Evolutionary conservation across 2,888 invertebrate genomes (phyloP).

Genomic region (Drosophila falleni): DNA sequence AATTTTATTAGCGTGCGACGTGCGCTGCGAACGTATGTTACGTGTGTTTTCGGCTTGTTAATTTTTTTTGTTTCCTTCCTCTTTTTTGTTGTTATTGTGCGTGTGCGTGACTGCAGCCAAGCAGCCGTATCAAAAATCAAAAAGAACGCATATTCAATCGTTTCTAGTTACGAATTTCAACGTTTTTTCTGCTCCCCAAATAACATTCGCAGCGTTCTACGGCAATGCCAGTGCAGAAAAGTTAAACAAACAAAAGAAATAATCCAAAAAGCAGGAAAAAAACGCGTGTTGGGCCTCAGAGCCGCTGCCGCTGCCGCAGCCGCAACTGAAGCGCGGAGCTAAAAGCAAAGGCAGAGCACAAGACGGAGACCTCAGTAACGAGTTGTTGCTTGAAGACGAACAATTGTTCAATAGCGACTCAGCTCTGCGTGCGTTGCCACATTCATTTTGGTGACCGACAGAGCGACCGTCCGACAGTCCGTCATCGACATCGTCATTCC

Average conservation of each 20-base stretch:
- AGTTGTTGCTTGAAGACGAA: constrained; percentile 25
- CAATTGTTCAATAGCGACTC: constrained; percentile 42
- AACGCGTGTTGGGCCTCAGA: constrained; percentile 47
- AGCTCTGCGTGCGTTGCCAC: constrained; percentile 10
- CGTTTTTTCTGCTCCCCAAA: background rate
- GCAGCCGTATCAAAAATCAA: constrained; percentile 29
- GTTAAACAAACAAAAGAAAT: constrained; percentile 62
- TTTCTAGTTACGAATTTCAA: background rate
- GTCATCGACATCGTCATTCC: constrained; percentile 30
- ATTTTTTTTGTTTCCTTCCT: constrained; percentile 63
- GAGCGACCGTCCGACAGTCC: constrained; percentile 18
- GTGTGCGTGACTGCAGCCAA: constrained; percentile 47
- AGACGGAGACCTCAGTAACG: constrained; percentile 36
- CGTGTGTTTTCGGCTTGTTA: constrained; percentile 77
- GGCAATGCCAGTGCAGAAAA: constrained; percentile 38
- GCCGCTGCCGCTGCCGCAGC: constrained; percentile 31
- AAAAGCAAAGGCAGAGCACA: constrained; percentile 2
- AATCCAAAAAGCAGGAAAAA: constrained; percentile 32
- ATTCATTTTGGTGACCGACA: constrained; percentile 19
- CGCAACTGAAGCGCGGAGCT: constrained; percentile 33
- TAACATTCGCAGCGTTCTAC: constrained; percentile 17
- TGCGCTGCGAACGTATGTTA: constrained; percentile 69
- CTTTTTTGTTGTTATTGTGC: constrained; percentile 65
- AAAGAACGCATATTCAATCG: constrained; percentile 14
- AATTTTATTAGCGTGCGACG: constrained; percentile 63